Base-by-base conservation (phyloP, 2,888 invertebrate genomes). In the Osedax frankpressi region DNA sequence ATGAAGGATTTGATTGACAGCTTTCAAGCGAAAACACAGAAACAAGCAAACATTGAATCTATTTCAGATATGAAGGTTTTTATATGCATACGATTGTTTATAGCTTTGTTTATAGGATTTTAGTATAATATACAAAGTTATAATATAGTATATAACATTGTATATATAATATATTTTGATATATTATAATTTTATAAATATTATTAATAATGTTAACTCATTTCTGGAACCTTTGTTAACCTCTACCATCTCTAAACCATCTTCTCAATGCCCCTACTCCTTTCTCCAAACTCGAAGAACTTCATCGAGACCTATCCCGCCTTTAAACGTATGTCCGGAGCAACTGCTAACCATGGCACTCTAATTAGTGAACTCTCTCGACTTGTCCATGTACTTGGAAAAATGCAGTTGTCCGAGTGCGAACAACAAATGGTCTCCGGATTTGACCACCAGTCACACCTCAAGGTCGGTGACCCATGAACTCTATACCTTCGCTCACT, bases 301-400 rank as follows among this genome's bases (percentile, higher is more conserved):
- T 97, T 97, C 84, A 93, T 98, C 0, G 97, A 98, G 84, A 91
- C 92, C 19, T 99, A 99, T 86, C 98, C 98, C 0, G 90, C 96
- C 79, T 99, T 98, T 83, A 96, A 95, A 79, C 87, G 87, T 80
- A 86, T 87, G 81, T 85, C 86, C 1, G 86, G 86, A 26, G 95
- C 96, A 1, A 95, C 99, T 28, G 90, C 94, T 3, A 98, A 97
- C 84, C 98, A 99, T 86, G 92, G 99, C 70, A 94, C 93, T 0
- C 90, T 99, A 44, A 93, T 98, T 73, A 94, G 95, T 0, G 96
- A 97, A 86, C 86, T 99, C 77, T 95, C 95, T 0, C 87, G 91
- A 25, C 86, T 92, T 76, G 93, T 97, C 67, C 89, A 88, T 59
- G 71, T 44, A 6, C 75, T 91, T 80, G 88, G 88, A 80, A 87